Evolutionary conservation across 92 coral and sea anemone genomes (phyloP), one percentile per base, ranked within the genome.

Genomic region (Anthopleura xanthogrammica): DNA sequence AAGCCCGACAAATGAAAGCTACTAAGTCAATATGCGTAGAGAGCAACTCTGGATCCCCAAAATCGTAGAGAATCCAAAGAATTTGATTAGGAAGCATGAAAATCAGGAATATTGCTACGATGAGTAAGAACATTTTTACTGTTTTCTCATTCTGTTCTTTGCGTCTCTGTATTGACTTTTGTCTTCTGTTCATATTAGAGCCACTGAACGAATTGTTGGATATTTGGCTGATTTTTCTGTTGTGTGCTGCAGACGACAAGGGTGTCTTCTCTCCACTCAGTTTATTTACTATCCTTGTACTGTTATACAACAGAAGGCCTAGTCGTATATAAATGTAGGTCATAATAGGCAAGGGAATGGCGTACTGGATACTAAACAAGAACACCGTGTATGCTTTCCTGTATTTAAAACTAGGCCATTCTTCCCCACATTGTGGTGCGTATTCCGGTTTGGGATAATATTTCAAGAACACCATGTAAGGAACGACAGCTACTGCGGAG

Each of bases 11-110:
- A 11, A 92, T 52, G 40, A 95, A 92, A 0, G 91, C 90, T 4
- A 95, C 82, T 46, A 95, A 76, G 22, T 52, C 87, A 16, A 87
- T 62, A 50, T 95, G 84, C 12, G 57, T 60, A 4, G n/a, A 20
- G 22, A 91, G 82, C 23, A 76, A 77, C n/a, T 90, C 79, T 12
- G 93, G 75, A 55, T 91, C 77, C 57, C 88, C 87, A 56, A 89
- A 94, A 41, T 92, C 98, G 40, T 79, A 65, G 46, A 92, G 83
- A 39, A 97, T 73, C 98, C 98, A 97, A 16, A 93, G 88, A 22
- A 97, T 79, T 52, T 97, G 98, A 46, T 97, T 91, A 8, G 99
- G 99, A 52, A 94, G 92, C 93, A 93, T 97, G 56, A 97, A 94
- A 20, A 97, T 24, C 71, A 95, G 85, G 77, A 94, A 97, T 39